Conservation (phyloP, 1,140 invertebrate species). For the Saxidomus purpurata region DNA sequence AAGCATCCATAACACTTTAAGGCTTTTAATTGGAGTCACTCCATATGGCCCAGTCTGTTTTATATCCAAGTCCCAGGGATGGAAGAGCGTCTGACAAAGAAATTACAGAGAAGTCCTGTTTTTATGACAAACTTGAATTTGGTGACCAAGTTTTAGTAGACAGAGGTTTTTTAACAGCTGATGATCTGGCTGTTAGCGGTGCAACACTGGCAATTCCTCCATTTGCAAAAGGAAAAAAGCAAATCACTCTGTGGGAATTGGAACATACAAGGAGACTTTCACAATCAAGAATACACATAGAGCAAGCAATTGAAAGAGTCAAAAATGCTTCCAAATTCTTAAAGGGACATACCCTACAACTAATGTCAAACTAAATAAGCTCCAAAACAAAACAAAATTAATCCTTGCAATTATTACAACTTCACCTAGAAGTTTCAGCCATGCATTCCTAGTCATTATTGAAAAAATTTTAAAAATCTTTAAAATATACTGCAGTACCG, state of each 20-base stretch:
- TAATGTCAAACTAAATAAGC: too few species aligned
- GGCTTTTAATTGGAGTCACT: constrained; percentile 42
- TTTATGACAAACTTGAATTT: constrained; percentile 54
- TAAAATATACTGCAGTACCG: too few species aligned
- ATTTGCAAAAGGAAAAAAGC: constrained; percentile 45
- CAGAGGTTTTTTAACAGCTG: constrained; percentile 58
- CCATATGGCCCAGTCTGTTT: constrained; percentile 36
- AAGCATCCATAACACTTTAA: constrained; percentile 32
- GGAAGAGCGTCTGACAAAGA: constrained; percentile 67
- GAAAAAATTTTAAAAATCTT: too few species aligned
- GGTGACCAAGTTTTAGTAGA: constrained; percentile 62
- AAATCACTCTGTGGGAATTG: background rate
- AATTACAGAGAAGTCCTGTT: constrained; percentile 51
- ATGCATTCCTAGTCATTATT: too few species aligned
- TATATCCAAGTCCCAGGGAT: constrained; percentile 52
- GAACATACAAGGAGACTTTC: constrained; percentile 8
- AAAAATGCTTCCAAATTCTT: constrained; percentile 57
- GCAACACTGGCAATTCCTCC: constrained; percentile 43
- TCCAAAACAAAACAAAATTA: too few species aligned
- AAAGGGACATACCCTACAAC: too few species aligned
- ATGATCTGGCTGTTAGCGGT: constrained; percentile 24
- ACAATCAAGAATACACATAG: constrained; percentile 31
- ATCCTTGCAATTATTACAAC: too few species aligned
- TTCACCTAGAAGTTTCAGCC: too few species aligned
- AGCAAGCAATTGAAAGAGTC: constrained; percentile 47